A percentile compares a stretch with the other conserved stretches of the same genome.
phyloP scores from a whole-genome alignment of 2,113 vertebrate genomes.

The Phaethornis superciliosus region DNA sequence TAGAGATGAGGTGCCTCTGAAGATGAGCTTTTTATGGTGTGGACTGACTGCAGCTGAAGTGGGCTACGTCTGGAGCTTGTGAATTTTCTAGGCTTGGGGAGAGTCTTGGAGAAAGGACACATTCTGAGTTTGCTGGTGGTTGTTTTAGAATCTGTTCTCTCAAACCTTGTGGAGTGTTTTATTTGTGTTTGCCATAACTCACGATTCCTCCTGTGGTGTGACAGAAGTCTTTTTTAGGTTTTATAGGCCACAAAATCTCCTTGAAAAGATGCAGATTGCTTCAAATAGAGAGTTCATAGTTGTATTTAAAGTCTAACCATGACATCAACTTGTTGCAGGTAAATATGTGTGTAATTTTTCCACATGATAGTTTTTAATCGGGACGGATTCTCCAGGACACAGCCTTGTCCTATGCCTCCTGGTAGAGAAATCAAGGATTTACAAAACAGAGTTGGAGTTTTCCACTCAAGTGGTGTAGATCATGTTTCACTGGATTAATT shows the following conservation, averaged over 20 bases:
- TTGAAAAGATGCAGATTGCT: neutral
- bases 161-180: neutral
- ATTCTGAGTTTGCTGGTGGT: neutral
- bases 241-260: neutral
- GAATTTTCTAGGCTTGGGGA: neutral
- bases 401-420: neutral
- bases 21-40: fast-evolving
- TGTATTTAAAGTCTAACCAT: neutral
- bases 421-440: neutral
- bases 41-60: neutral
- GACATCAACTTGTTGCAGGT: neutral
- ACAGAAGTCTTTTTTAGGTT: neutral
- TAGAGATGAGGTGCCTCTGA: neutral
- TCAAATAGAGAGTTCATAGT: neutral
- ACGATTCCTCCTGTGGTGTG: neutral
- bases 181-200: neutral
- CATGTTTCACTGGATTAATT: neutral
- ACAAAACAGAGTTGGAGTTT: neutral
- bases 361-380: neutral
- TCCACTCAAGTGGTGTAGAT: fast-evolving
- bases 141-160: neutral
- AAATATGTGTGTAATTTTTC: neutral
- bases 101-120: neutral
- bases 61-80: neutral
- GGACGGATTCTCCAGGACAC: neutral